Conservation (phyloP, 2,113 vertebrate species). For the Todiramphus chloris region DNA sequence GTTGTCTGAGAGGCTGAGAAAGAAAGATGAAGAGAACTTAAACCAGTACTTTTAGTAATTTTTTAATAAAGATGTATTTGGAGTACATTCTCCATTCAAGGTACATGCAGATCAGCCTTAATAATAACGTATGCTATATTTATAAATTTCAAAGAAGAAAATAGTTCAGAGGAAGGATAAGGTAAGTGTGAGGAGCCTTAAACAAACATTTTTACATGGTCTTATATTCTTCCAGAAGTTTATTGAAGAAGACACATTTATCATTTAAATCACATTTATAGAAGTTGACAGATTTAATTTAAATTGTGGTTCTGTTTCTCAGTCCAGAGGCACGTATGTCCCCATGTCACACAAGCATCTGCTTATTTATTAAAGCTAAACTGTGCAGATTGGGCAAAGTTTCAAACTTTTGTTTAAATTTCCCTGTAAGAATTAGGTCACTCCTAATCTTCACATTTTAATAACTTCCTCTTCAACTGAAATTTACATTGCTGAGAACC, state of each 20-base stretch:
- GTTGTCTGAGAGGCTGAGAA: background rate
- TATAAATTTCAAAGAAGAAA: conserved; percentile 52
- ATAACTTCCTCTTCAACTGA: conserved; percentile 60
- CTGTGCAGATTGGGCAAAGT: background rate
- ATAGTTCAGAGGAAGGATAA: conserved; percentile 19
- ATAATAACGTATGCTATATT: background rate
- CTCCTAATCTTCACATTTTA: conserved; percentile 41
- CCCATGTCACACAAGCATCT: background rate
- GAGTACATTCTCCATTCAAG: background rate
- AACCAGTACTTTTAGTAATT: background rate
- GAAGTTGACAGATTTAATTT: background rate
- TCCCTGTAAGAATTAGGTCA: conserved; percentile 39
- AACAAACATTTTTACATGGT: background rate
- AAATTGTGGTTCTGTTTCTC: background rate
- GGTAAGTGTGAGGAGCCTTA: background rate
- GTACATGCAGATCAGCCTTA: conserved; percentile 46
- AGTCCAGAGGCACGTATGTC: background rate
- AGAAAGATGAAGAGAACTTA: background rate
- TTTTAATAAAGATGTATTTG: conserved; percentile 41
- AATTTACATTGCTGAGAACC: conserved; percentile 52
- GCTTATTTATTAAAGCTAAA: background rate
- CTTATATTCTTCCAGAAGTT: background rate
- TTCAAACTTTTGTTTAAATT: conserved; percentile 29
- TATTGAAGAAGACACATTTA: background rate
- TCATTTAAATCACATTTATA: background rate